phyloP scores from a whole-genome alignment of 1,140 invertebrate species.

The Hormaphis cornu region DNA sequence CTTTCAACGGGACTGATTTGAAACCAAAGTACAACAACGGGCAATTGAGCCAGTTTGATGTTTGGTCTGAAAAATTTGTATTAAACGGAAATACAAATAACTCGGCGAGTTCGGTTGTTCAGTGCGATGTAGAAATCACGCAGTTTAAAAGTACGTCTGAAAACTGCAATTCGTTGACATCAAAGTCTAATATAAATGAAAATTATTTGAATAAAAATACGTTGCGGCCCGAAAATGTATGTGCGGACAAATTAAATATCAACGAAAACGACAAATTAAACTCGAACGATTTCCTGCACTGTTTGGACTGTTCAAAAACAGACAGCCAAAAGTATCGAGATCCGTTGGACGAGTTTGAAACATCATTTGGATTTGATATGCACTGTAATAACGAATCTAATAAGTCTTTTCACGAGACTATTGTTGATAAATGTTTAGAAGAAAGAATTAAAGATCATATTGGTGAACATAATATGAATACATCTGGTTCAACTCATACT shows the following conservation, averaged over 20 bases:
- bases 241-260: background rate
- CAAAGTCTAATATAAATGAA: background rate
- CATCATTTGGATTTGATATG: slow-evolving; percentile 15
- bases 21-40: background rate
- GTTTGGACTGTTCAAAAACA: background rate
- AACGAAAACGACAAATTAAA: background rate
- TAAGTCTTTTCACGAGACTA: slow-evolving; percentile 6
- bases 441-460: slow-evolving; percentile 11
- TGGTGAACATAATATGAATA: background rate
- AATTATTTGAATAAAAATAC: background rate
- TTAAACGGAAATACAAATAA: background rate
- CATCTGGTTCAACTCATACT: background rate
- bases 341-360: slow-evolving; percentile 16
- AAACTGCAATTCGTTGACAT: background rate
- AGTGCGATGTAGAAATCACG: slow-evolving; percentile 11
- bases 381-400: background rate
- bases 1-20: background rate
- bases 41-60: slow-evolving; percentile 3
- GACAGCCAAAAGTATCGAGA: slow-evolving; percentile 6
- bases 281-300: background rate
- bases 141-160: slow-evolving; percentile 1
- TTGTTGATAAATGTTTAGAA: slow-evolving; percentile 24
- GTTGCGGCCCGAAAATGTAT: background rate
- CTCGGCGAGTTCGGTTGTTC: background rate
- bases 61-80: slow-evolving; percentile 22